A percentile compares a stretch with the other conserved stretches of the same genome.
These are phyloP conservation scores for Salvelinus alpinus DNA, from an alignment of 2,113 vertebrate species.

Conservation along the genomic window DNA sequence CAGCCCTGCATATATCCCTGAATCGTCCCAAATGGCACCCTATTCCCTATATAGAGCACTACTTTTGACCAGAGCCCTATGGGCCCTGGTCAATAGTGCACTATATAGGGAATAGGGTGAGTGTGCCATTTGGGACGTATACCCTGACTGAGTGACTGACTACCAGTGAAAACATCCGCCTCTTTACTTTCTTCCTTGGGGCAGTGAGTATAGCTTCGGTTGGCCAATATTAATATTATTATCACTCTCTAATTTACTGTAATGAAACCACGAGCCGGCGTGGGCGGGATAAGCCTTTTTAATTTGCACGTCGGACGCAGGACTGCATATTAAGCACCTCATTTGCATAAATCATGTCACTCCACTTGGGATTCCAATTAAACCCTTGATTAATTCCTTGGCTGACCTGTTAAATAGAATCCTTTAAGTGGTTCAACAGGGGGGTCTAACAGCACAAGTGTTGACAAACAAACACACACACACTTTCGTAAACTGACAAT, in stretches of 20 bases:
- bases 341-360: conserved; percentile 79
- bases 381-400: conserved; percentile 76
- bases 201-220: conserved; percentile 49
- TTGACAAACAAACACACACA: conserved; percentile 41
- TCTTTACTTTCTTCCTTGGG: conserved; percentile 50
- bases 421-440: conserved; percentile 77
- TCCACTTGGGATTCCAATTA: conserved; percentile 75
- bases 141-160: conserved; percentile 38
- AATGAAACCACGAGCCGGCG: conserved; percentile 67
- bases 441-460: conserved; percentile 59
- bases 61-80: too few species aligned
- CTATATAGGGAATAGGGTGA: too few species aligned
- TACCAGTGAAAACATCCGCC: conserved; percentile 40
- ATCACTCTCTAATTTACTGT: conserved; percentile 68
- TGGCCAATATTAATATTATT: conserved; percentile 57
- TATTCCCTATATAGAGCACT: too few species aligned
- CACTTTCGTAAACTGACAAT: not conserved
- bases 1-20: too few species aligned
- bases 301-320: conserved; percentile 65
- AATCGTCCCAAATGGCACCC: not conserved
- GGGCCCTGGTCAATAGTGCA: too few species aligned
- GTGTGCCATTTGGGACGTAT: too few species aligned
- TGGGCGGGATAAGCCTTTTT: conserved; percentile 66
- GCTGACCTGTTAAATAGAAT: conserved; percentile 77
- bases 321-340: conserved; percentile 74